Evolutionary conservation across 2,113 vertebrate genomes (phyloP), one percentile per base, ranked within the genome.

Genomic region (Syngnathus typhle): DNA sequence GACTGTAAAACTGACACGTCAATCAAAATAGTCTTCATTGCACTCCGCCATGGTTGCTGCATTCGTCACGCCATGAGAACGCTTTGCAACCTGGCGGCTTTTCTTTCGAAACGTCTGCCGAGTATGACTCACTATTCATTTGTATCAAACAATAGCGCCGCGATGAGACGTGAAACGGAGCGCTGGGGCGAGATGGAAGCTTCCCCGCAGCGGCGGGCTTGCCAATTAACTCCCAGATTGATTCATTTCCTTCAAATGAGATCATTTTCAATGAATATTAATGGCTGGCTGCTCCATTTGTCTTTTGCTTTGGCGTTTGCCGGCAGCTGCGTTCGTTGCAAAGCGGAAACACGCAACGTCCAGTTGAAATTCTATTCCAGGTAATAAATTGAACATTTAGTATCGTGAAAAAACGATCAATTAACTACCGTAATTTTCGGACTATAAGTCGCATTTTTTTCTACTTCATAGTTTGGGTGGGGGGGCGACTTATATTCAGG

Each of bases 261-360:
- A 32, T 77, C 64, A 83, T 86, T 77, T 71, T 60, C 60, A 71
- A 85, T 88, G 76, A 86, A 89, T 84, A 88, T 89, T 83, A 72
- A 86, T 84, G 71, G 32, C 19, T 44, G 6, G 36, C 16, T 81
- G 59, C 84, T 80, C 68, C 47, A 36, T 74, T 77, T 47, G 63
- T 66, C 62, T 38, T 72, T 3, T 54, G 44, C 67, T 49, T 54
- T 76, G 72, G 65, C 64, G 68, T n/a, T n/a, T 60, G 77, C 62
- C 74, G 0, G 61, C 21, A 41, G 37, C 72, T 79, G 67, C 72
- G 4, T 13, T 46, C 18, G 51, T 74, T 47, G 66, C 72, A 46
- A 70, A 76, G 80, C 76, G 62, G 69, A 79, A 85, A 80, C 71
- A 73, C 21, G 77, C 68, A 64, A 6, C 8, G 19, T 60, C 4